Conservation (phyloP, 1,140 invertebrate species). For the Amphibalanus amphitrite region DNA sequence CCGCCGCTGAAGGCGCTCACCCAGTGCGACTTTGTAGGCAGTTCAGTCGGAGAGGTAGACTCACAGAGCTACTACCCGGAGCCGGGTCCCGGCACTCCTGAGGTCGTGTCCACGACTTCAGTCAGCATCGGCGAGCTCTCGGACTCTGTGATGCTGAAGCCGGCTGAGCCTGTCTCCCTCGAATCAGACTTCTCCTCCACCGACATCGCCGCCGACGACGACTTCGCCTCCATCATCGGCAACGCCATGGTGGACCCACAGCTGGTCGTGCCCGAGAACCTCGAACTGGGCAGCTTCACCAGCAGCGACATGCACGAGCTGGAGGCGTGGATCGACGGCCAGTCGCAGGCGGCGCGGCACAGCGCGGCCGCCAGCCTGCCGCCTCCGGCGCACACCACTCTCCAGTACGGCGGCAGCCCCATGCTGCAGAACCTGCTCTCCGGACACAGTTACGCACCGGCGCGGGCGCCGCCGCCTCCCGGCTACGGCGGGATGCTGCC, state of each 20-base stretch:
- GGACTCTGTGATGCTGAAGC: conserved; percentile 23
- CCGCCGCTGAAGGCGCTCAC: conserved; percentile 68
- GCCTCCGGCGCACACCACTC: conserved; percentile 9
- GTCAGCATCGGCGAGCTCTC: conserved; percentile 26
- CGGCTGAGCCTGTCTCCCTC: conserved; percentile 18
- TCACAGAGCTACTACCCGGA: conserved; percentile 38
- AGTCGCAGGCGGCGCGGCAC: conserved; percentile 33
- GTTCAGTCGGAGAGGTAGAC: conserved; percentile 24
- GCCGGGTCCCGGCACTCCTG: conserved; percentile 17
- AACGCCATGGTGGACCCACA: conserved; percentile 63
- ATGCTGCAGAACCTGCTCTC: conserved; percentile 17
- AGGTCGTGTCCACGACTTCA: conserved; percentile 23
- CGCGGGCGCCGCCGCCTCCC: conserved; percentile 10
- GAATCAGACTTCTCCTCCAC: conserved; percentile 30
- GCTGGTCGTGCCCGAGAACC: conserved; percentile 15
- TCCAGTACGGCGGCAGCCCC: conserved; percentile 12
- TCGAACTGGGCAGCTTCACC: conserved; percentile 14
- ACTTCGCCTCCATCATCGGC: conserved; percentile 70
- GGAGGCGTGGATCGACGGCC: conserved; percentile 61
- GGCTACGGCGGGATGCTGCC: conserved; percentile 14
- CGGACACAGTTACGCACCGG: conserved; percentile 12
- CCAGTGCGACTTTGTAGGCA: conserved; percentile 29
- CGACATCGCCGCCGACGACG: conserved; percentile 42
- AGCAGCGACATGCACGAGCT: conserved; percentile 25
- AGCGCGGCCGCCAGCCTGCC: conserved; percentile 16